Evolutionary conservation across 2,888 invertebrate species (phyloP), one percentile per base, ranked within the genome.

Genomic region (Linnaemya tessellans): DNA sequence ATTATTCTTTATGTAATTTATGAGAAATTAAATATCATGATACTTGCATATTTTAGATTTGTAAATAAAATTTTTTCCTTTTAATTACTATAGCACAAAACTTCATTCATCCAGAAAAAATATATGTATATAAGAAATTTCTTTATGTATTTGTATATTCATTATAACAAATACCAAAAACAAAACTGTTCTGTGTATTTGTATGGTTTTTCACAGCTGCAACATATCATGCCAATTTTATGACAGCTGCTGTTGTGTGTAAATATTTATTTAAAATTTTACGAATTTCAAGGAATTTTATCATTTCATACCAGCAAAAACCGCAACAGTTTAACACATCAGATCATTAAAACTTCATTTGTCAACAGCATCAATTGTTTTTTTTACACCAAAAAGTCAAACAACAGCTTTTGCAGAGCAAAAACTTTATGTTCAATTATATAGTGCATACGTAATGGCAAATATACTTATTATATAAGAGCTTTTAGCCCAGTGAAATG

Each of bases 331-430:
- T 51, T 51, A 51, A 70, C 30, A 49, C 58, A 73, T 71, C 71
- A 62, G 71, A 77, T 84, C 80, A 84, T 84, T 80, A 84, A 84
- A 84, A 84, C 77, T 77, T 73, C 84, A 84, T 84, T 84, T 84
- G 84, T 84, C 84, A 80, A 80, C 80, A 80, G 41, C 67, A 73
- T 71, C 58, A 80, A 49, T 77, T 46, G 70, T 73, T 56, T 35
- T 30, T 38, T n/a, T 71, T 38, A n/a, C 70, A 81, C 43, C 65
- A 41, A 51, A 67, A 84, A 77, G 71, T 84, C 67, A 80, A 80
- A 80, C 54, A 80, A 71, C 18, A 79, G 54, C 38, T 56, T 74
- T 80, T 41, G n/a, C 20, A 56, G 43, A 43, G 30, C 18, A 60
- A 46, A 71, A 46, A 71, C 18, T 60, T 71, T 15, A 8, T 54